phyloP scores from a whole-genome alignment of 1,140 invertebrate species.

The Aphaenogaster floridana region DNA sequence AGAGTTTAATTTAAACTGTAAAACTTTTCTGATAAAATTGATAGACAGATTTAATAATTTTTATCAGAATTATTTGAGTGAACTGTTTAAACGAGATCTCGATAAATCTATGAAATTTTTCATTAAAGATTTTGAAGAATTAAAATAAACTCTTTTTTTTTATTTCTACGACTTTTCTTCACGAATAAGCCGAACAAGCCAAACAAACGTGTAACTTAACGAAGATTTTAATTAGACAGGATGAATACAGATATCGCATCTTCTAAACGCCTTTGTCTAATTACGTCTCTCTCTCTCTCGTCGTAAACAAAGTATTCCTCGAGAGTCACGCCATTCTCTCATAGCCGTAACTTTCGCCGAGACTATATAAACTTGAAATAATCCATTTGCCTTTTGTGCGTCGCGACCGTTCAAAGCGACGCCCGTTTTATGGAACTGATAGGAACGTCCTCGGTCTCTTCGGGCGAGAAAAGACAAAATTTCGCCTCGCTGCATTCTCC shows the following conservation, averaged over 20 bases:
- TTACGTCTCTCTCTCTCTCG: constrained; percentile 9
- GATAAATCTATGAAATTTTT: background rate
- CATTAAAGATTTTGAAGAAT: background rate
- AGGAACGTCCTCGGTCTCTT: constrained; percentile 20
- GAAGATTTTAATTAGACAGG: constrained; percentile 31
- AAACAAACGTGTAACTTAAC: constrained; percentile 7
- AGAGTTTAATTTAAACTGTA: background rate
- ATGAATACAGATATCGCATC: background rate
- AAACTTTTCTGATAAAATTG: background rate
- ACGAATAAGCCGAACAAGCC: background rate
- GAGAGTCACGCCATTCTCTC: constrained; percentile 20
- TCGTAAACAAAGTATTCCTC: constrained; percentile 42
- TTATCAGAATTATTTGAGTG: background rate
- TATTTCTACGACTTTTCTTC: background rate
- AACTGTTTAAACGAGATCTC: background rate
- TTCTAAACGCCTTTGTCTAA: constrained; percentile 19
- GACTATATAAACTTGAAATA: constrained; percentile 48
- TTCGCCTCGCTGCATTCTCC: background rate
- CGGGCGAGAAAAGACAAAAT: constrained; percentile 35
- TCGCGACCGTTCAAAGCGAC: constrained; percentile 35
- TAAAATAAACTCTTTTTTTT: background rate
- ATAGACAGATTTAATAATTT: background rate
- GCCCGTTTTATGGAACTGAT: constrained; percentile 42
- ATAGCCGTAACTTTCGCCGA: constrained; percentile 28
- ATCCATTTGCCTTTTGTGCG: constrained; percentile 46